These are phyloP conservation scores for Xiphophorus birchmanni DNA, from an alignment of 2,797 vertebrate species.

Conservation along the genomic window DNA sequence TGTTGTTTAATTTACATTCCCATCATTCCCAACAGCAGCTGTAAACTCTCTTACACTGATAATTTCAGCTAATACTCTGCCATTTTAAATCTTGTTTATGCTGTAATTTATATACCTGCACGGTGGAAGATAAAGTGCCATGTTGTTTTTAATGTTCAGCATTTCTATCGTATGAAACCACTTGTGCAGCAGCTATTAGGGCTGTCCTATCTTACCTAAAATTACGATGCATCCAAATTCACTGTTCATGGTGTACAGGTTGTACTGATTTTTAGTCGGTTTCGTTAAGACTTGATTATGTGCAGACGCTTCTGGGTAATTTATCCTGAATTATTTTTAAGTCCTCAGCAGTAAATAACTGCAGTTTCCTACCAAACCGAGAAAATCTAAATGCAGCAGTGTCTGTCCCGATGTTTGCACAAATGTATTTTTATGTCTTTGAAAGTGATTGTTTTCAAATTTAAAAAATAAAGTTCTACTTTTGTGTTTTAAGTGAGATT, in stretches of 20 bases:
- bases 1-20: background rate
- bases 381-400: conserved; percentile 24
- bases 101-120: conserved; percentile 34
- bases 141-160: conserved; percentile 33
- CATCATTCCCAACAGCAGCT: conserved; percentile 30
- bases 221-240: conserved; percentile 13
- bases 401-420: conserved; percentile 65
- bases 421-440: conserved; percentile 67
- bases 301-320: conserved; percentile 22
- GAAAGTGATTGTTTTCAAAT: conserved; percentile 66
- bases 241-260: background rate
- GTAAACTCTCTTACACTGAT: conserved; percentile 26
- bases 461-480: conserved; percentile 45
- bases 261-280: background rate
- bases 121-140: conserved; percentile 61
- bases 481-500: conserved; percentile 1
- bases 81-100: conserved; percentile 34
- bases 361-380: conserved; percentile 40
- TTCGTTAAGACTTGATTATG: conserved; percentile 14
- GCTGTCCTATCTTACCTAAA: conserved; percentile 5
- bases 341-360: conserved; percentile 20
- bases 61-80: conserved; percentile 48
- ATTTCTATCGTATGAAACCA: conserved; percentile 34
- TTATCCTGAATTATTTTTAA: conserved; percentile 37
- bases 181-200: conserved; percentile 17